Evolutionary conservation across 2,113 vertebrate species (phyloP).

Genomic region (Menura novaehollandiae): DNA sequence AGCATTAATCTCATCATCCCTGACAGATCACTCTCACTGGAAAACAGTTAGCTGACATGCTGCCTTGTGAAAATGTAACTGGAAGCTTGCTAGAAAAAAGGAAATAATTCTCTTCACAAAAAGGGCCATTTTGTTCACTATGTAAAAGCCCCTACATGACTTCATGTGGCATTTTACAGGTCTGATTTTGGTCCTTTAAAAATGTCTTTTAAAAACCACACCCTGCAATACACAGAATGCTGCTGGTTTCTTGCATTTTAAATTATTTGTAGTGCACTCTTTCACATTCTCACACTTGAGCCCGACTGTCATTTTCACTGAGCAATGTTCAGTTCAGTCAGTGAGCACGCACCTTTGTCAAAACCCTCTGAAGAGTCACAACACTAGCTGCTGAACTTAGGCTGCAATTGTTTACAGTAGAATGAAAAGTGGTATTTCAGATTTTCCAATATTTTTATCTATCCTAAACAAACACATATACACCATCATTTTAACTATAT

Average conservation of each 20-base stretch:
- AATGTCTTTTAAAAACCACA: neutral
- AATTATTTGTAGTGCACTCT: neutral
- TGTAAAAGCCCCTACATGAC: neutral
- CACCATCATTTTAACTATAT: neutral
- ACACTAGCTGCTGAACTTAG: neutral
- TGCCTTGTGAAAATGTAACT: neutral
- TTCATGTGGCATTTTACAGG: neutral
- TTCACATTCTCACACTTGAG: neutral
- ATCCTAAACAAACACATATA: neutral
- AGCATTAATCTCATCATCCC: neutral
- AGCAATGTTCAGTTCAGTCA: neutral
- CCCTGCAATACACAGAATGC: neutral
- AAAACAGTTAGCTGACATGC: neutral
- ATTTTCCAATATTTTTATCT: neutral
- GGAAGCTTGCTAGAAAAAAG: neutral
- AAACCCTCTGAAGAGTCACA: neutral
- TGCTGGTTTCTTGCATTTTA: neutral
- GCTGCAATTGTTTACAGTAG: neutral
- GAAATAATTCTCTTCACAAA: neutral
- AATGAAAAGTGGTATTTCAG: neutral
- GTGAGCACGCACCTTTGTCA: neutral
- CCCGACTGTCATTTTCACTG: neutral
- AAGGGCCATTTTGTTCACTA: neutral
- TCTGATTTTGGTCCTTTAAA: neutral
- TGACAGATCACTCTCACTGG: neutral